Conservation (phyloP, 2,888 invertebrate species). For the Cyclophora punctaria region DNA sequence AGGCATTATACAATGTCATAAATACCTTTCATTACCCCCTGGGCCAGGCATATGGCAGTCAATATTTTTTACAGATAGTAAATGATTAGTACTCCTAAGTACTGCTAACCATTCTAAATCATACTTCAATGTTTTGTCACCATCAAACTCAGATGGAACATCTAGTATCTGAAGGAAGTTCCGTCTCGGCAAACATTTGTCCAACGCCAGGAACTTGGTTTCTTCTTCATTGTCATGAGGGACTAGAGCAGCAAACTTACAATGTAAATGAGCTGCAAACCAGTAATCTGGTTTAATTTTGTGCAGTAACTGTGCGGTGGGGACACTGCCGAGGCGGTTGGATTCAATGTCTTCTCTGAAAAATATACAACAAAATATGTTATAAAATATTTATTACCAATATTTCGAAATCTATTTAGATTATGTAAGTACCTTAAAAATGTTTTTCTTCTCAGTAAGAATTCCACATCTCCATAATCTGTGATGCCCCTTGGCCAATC, state of each 20-base stretch:
- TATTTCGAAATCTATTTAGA: background rate
- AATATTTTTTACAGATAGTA: slow-evolving; percentile 81
- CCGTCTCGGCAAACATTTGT: slow-evolving; percentile 94
- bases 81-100: slow-evolving; percentile 90
- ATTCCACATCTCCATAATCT: slow-evolving; percentile 85
- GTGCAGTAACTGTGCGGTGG: slow-evolving; percentile 87
- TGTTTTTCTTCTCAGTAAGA: slow-evolving; percentile 84
- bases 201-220: slow-evolving; percentile 93
- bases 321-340: slow-evolving; percentile 90
- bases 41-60: slow-evolving; percentile 89
- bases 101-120: slow-evolving; percentile 97
- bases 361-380: slow-evolving; percentile 14
- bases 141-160: slow-evolving; percentile 70
- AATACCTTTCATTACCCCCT: slow-evolving; percentile 78
- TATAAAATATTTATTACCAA: background rate
- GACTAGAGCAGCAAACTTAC: slow-evolving; percentile 93
- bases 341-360: slow-evolving; percentile 86
- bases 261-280: slow-evolving; percentile 98
- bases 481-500: slow-evolving; percentile 97
- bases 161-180: slow-evolving; percentile 92
- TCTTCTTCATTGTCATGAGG: slow-evolving; percentile 77
- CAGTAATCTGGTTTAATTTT: slow-evolving; percentile 90
- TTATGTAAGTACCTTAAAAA: slow-evolving; percentile 78
- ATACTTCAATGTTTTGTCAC: slow-evolving; percentile 77
- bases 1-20: slow-evolving; percentile 1